A percentile compares a stretch with the other conserved stretches of the same genome.
Evolutionary conservation across 2,797 vertebrate species (phyloP).

Genomic region (Lepus oiostolus): DNA sequence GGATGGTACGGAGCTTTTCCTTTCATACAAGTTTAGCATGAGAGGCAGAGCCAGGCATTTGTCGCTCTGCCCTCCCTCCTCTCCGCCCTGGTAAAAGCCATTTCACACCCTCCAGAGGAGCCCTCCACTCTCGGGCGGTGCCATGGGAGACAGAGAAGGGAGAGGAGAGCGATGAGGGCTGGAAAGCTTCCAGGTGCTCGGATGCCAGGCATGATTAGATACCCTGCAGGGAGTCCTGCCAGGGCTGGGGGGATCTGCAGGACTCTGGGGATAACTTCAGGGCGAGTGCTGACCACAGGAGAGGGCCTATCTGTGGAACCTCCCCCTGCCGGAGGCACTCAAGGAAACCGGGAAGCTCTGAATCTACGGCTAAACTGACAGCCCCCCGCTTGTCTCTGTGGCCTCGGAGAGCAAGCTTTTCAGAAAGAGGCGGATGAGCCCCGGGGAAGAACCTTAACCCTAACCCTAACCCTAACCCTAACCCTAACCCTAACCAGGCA

Average conservation of each 20-base stretch:
- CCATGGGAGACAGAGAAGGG: neutral
- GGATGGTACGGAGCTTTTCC: conserved; percentile 56
- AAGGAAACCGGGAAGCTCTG: conserved; percentile 36
- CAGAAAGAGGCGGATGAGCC: neutral
- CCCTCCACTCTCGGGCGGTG: neutral
- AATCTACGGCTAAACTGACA: neutral
- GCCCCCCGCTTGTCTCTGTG: neutral
- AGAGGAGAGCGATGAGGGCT: neutral
- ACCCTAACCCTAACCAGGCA: too few relatives aligned
- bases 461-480: too few relatives aligned
- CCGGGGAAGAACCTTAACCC: neutral
- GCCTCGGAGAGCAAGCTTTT: neutral
- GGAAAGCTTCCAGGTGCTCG: neutral
- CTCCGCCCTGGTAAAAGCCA: neutral
- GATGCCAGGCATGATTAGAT: neutral
- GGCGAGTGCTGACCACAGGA: neutral
- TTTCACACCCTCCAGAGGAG: neutral
- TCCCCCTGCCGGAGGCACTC: neutral
- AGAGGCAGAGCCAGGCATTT: conserved; percentile 12
- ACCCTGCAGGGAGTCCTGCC: neutral
- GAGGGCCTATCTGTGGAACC: neutral
- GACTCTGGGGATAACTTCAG: neutral
- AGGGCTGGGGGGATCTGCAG: neutral
- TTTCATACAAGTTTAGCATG: conserved; percentile 35
- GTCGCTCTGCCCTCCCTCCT: neutral